phyloP scores from a whole-genome alignment of 2,113 vertebrate genomes.

The Speoplatyrhinus poulsoni region DNA sequence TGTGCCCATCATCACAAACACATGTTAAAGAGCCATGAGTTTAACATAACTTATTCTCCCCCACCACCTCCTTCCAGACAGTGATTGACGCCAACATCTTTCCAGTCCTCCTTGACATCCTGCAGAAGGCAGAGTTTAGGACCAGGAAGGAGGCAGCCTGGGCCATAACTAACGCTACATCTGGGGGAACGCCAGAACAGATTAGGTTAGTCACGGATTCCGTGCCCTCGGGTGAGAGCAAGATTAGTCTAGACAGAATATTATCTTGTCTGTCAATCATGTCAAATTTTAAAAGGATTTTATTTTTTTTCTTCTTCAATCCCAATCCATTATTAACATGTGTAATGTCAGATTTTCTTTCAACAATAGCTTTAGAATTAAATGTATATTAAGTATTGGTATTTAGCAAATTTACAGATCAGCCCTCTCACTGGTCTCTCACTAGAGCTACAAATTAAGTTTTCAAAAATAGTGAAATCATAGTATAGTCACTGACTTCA shows the following conservation, averaged over 20 bases:
- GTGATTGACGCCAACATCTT: slow-evolving; percentile 98
- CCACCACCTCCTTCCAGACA: slow-evolving; percentile 71
- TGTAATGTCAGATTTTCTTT: too few species aligned
- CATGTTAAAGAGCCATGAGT: background rate
- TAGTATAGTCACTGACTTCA: too few species aligned
- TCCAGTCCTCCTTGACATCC: slow-evolving; percentile 95
- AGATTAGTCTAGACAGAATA: background rate
- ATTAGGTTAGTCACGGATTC: slow-evolving; percentile 80
- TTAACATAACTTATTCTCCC: background rate
- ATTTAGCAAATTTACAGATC: too few species aligned
- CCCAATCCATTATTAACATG: too few species aligned
- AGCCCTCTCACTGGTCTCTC: too few species aligned
- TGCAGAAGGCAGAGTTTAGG: slow-evolving; percentile 97
- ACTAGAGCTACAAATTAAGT: too few species aligned
- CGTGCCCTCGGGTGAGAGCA: background rate
- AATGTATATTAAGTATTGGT: too few species aligned
- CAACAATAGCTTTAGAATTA: too few species aligned
- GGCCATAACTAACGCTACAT: slow-evolving; percentile 98
- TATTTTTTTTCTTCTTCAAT: too few species aligned
- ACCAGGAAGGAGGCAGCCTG: slow-evolving; percentile 97
- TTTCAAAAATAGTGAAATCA: too few species aligned
- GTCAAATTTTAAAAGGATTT: background rate
- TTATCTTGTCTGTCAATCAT: background rate
- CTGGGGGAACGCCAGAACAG: slow-evolving; percentile 94
- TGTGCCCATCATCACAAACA: background rate